A percentile compares a stretch with the other conserved stretches of the same genome.
These are phyloP conservation scores for Virgularia gustaviana DNA, from an alignment of 92 coral and sea anemone genomes.

Conservation along the genomic window DNA sequence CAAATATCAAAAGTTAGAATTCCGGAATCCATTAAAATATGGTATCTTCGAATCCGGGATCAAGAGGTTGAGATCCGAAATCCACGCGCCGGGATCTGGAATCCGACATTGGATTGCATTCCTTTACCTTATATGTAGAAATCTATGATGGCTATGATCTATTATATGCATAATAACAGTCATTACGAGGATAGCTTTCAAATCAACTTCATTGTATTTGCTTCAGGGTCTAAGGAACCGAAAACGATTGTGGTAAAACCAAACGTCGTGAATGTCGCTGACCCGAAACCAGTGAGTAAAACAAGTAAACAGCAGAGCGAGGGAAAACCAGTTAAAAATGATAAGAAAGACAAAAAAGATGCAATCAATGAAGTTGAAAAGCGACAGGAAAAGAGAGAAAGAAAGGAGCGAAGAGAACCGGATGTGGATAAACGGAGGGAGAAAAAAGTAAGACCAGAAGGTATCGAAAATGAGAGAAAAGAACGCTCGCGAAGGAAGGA, in stretches of 20 bases:
- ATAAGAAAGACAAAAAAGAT: neutral
- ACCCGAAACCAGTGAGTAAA: neutral
- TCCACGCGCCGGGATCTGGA: too few species aligned
- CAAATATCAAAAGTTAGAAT: too few species aligned
- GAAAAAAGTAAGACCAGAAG: neutral
- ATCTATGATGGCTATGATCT: too few species aligned
- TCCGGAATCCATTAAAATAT: too few species aligned
- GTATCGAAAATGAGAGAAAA: conserved; percentile 7
- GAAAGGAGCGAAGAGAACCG: neutral
- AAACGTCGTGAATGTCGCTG: neutral
- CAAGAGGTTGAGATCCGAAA: too few species aligned
- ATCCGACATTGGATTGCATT: too few species aligned
- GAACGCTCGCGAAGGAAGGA: neutral
- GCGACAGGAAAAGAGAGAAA: neutral
- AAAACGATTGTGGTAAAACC: conserved; percentile 14
- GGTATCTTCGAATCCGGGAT: too few species aligned
- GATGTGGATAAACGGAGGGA: neutral
- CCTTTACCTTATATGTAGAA: too few species aligned
- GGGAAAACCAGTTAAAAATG: neutral
- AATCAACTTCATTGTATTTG: too few species aligned
- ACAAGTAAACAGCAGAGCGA: conserved; percentile 8
- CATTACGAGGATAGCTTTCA: too few species aligned
- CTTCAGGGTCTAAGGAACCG: neutral
- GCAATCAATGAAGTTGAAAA: neutral
- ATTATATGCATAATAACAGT: too few species aligned